Evolutionary conservation across 2,113 vertebrate genomes (phyloP).

Genomic region (human (Homo sapiens)): GRCh38 chr5:33855001-33855500

Average conservation of each 20-base stretch:
- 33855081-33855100: not conserved
- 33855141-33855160: not conserved
- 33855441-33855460: not conserved
- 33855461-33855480: not conserved
- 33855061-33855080: conserved; percentile 21
- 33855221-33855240: rapidly evolving
- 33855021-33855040: not conserved
- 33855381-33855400: not conserved
- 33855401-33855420: not conserved
- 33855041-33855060: conserved; percentile 48
- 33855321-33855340: not conserved
- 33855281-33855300: not conserved
- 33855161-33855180: not conserved
- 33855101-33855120: not conserved
- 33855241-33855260: not conserved
- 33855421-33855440: not conserved
- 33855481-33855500: not conserved
- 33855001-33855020: not conserved
- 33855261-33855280: not conserved
- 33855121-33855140: not conserved
- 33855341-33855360: not conserved
- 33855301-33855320: not conserved
- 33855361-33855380: not conserved
- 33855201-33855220: not conserved
- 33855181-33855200: not conserved